phyloP scores from a whole-genome alignment of 2,113 vertebrate genomes.

The Glaucomys volans region DNA sequence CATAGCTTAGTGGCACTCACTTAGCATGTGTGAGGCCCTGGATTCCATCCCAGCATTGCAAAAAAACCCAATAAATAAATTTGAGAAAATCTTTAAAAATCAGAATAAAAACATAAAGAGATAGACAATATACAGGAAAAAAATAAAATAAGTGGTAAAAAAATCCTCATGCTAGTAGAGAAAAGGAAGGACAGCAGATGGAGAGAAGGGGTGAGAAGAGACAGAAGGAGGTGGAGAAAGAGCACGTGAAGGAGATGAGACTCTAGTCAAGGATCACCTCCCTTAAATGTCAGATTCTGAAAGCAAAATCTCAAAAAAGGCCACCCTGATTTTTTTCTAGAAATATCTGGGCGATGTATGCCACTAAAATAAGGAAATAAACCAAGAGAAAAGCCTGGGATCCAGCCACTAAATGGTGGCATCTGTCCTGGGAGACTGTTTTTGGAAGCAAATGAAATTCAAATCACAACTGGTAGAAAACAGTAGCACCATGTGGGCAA shows the following conservation, averaged over 20 bases:
- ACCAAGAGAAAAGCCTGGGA: not conserved
- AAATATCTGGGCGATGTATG: not conserved
- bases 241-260: not conserved
- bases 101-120: not conserved
- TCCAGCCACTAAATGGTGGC: not conserved
- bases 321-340: not conserved
- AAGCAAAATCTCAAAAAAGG: not conserved
- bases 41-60: too few relatives aligned
- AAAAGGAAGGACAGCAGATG: not conserved
- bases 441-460: not conserved
- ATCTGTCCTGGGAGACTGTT: not conserved
- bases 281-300: not conserved
- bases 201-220: not conserved
- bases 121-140: not conserved
- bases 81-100: not conserved
- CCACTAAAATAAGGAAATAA: not conserved
- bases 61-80: too few relatives aligned
- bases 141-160: not conserved
- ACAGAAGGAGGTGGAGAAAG: not conserved
- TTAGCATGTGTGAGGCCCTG: too few relatives aligned
- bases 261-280: not conserved
- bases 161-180: not conserved
- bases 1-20: too few relatives aligned
- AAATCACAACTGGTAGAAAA: not conserved
- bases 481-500: not conserved